These are phyloP conservation scores for Zophobas morio DNA, from an alignment of 1,140 invertebrate species.

Conservation along the genomic window DNA sequence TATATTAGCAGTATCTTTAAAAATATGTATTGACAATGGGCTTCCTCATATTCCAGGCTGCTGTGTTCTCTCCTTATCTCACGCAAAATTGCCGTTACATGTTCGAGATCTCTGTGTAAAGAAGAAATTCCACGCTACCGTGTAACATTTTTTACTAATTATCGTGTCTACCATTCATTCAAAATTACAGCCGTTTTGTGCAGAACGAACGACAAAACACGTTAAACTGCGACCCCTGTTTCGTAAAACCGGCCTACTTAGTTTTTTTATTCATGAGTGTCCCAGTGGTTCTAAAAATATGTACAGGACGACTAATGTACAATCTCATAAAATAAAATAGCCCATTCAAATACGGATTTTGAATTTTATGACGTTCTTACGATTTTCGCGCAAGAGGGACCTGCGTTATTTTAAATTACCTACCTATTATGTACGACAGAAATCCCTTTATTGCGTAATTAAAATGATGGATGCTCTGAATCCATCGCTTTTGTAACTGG, in stretches of 20 bases:
- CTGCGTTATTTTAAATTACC: constrained; percentile 36
- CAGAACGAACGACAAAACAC: constrained; percentile 35
- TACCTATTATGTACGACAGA: constrained; percentile 38
- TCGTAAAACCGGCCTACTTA: constrained; percentile 32
- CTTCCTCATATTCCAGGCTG: neutral
- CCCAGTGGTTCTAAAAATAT: constrained; percentile 34
- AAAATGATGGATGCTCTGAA: constrained; percentile 25
- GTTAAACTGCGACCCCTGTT: constrained; percentile 32
- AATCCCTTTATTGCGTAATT: constrained; percentile 40
- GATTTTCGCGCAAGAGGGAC: constrained; percentile 33
- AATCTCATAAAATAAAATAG: constrained; percentile 36
- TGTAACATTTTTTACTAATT: constrained; percentile 39
- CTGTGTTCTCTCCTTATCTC: neutral
- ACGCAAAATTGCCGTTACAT: neutral
- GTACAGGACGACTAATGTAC: constrained; percentile 23
- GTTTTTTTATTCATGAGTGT: constrained; percentile 23
- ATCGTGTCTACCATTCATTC: constrained; percentile 33
- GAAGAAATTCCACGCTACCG: constrained; percentile 15
- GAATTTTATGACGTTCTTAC: constrained; percentile 42
- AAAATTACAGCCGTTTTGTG: constrained; percentile 30
- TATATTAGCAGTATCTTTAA: too few species aligned
- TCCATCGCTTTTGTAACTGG: constrained; percentile 7
- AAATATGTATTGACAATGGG: too few species aligned
- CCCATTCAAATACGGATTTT: constrained; percentile 34
- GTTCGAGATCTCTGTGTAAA: neutral